Evolutionary conservation across 2,888 invertebrate species (phyloP).

Genomic region (Megaustenia siamemsis): DNA sequence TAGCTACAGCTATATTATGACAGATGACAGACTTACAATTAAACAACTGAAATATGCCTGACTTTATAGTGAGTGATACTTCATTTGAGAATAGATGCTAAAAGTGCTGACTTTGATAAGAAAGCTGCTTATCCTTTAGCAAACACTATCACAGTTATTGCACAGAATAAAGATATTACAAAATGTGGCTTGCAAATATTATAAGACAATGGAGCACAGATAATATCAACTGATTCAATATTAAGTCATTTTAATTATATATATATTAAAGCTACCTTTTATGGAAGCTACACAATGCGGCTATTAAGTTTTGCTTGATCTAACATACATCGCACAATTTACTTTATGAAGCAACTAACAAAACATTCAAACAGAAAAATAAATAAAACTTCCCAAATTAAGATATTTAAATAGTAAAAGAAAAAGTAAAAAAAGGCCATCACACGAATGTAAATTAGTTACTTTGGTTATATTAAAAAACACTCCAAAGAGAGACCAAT

Average conservation of each 20-base stretch:
- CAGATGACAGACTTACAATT: too few relatives aligned
- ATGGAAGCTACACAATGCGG: neutral
- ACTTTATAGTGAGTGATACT: too few relatives aligned
- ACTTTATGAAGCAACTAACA: conserved; percentile 3
- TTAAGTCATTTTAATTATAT: neutral
- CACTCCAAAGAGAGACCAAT: conserved; percentile 11
- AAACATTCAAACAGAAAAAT: conserved; percentile 4
- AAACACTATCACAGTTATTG: too few relatives aligned
- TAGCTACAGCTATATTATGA: too few relatives aligned
- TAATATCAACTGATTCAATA: neutral
- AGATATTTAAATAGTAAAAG: neutral
- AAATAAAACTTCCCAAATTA: neutral
- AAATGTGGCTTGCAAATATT: too few relatives aligned
- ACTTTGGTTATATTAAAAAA: conserved; percentile 2
- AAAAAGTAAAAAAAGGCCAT: conserved; percentile 15
- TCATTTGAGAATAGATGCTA: too few relatives aligned
- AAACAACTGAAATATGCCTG: too few relatives aligned
- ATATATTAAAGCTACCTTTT: neutral
- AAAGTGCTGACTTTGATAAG: too few relatives aligned
- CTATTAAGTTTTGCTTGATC: neutral
- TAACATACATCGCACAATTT: neutral
- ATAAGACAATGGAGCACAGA: too few relatives aligned
- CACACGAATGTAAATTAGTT: conserved; percentile 4
- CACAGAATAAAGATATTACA: too few relatives aligned
- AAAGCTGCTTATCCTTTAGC: too few relatives aligned